Percentiles rank a stretch among this genome's conserved stretches.
These are phyloP conservation scores for Epiblema foenella DNA, from an alignment of 2,888 invertebrate species.

Conservation along the genomic window DNA sequence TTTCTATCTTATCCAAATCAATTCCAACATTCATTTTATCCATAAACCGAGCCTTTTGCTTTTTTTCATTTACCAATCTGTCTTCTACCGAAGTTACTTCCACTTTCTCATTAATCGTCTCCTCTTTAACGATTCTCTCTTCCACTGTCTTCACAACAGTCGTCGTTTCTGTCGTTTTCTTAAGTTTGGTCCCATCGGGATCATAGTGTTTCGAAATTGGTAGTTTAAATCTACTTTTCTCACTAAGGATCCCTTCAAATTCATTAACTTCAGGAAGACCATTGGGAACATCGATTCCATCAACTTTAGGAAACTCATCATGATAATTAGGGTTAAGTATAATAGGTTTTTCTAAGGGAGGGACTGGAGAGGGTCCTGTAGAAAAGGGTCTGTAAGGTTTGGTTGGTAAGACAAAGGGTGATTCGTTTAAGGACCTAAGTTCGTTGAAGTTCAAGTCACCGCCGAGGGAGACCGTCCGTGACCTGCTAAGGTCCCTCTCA, in stretches of 20 bases:
- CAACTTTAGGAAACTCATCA: slow-evolving; percentile 62
- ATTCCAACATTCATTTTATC: slow-evolving; percentile 59
- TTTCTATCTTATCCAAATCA: slow-evolving; percentile 66
- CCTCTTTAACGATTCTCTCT: slow-evolving; percentile 41
- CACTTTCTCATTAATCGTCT: slow-evolving; percentile 30
- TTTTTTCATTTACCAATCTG: slow-evolving; percentile 47
- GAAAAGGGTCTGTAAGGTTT: slow-evolving; percentile 74
- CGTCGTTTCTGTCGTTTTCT: slow-evolving; percentile 44
- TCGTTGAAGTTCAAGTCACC: slow-evolving; percentile 9
- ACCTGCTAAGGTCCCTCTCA: slow-evolving; percentile 33
- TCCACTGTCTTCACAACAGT: slow-evolving; percentile 45
- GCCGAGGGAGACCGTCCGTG: slow-evolving; percentile 26
- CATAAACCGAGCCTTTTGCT: slow-evolving; percentile 50
- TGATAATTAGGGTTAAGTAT: slow-evolving; percentile 69
- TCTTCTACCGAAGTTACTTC: slow-evolving; percentile 49
- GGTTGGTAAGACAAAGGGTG: slow-evolving; percentile 60
- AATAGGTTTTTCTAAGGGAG: slow-evolving; percentile 71
- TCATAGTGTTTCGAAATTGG: slow-evolving; percentile 74
- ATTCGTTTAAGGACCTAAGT: slow-evolving; percentile 61
- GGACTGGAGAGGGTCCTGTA: slow-evolving; percentile 65
- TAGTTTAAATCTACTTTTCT: slow-evolving; percentile 66
- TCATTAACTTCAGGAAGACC: slow-evolving; percentile 7
- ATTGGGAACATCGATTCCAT: slow-evolving; percentile 46
- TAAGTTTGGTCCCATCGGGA: slow-evolving; percentile 60
- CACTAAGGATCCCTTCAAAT: slow-evolving; percentile 16